Evolutionary conservation across 2,888 invertebrate species (phyloP).

Genomic region (Stenichneumon culpator): DNA sequence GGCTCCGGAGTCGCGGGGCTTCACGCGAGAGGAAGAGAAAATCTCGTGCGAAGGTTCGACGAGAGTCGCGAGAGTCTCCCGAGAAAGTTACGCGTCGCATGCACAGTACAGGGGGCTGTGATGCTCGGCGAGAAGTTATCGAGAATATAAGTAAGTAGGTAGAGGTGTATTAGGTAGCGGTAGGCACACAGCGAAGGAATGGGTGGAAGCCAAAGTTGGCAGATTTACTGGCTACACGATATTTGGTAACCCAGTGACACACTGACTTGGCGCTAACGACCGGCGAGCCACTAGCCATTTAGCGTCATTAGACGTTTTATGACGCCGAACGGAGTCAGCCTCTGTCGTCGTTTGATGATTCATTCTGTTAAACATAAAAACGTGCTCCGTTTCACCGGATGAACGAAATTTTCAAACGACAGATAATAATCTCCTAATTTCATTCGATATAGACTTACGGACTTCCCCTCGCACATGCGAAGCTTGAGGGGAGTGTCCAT

Average conservation of each 20-base stretch:
- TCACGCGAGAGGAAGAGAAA: slow-evolving; percentile 54
- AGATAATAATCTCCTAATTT: neutral
- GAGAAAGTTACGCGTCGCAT: slow-evolving; percentile 58
- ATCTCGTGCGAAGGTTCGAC: slow-evolving; percentile 49
- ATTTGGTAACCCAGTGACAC: slow-evolving; percentile 68
- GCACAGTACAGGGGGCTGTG: neutral
- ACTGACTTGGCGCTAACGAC: slow-evolving; percentile 48
- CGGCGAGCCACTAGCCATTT: slow-evolving; percentile 1
- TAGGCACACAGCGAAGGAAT: slow-evolving; percentile 19
- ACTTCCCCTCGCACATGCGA: no score
- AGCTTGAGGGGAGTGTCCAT: no score
- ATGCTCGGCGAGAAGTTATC: slow-evolving; percentile 52
- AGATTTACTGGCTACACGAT: slow-evolving; percentile 58
- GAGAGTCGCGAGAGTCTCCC: slow-evolving; percentile 52
- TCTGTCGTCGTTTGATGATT: slow-evolving; percentile 8
- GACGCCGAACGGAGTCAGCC: slow-evolving; percentile 1
- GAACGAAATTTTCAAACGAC: neutral
- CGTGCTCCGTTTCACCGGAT: neutral
- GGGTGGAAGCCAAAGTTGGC: slow-evolving; percentile 30
- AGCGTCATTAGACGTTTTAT: slow-evolving; percentile 42
- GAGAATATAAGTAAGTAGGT: slow-evolving; percentile 57
- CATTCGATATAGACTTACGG: neutral
- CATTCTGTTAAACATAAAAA: neutral
- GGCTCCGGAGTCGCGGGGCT: slow-evolving; percentile 6
- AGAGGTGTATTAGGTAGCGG: neutral